Conservation (phyloP, 2,888 invertebrate genomes). For the Trachelus troglodyta region DNA sequence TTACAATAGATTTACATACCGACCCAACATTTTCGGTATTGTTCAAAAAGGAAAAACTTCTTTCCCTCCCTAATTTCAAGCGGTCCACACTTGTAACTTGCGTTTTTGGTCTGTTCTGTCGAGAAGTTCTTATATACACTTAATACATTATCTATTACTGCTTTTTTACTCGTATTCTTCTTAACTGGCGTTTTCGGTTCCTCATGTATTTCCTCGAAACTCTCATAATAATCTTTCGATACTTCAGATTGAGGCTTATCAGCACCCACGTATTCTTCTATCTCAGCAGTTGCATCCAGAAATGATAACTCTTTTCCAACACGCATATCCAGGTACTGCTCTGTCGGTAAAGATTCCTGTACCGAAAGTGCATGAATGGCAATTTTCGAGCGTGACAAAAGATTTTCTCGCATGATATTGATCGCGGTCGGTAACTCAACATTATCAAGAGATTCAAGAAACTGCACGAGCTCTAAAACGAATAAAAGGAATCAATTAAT, state of each 20-base stretch:
- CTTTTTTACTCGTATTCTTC: slow-evolving; percentile 3
- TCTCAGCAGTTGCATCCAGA: slow-evolving; percentile 21
- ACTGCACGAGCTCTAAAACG: background rate
- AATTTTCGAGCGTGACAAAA: slow-evolving; percentile 45
- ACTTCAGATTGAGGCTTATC: slow-evolving; percentile 24
- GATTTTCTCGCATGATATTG: slow-evolving; percentile 35
- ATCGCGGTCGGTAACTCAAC: background rate
- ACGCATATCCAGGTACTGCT: slow-evolving; percentile 60
- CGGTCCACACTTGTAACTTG: slow-evolving; percentile 49
- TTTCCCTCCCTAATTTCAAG: slow-evolving; percentile 40
- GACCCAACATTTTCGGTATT: slow-evolving; percentile 49
- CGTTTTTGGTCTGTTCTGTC: slow-evolving; percentile 39
- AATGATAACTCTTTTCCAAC: slow-evolving; percentile 42
- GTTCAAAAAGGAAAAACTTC: slow-evolving; percentile 48
- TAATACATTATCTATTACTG: slow-evolving; percentile 20
- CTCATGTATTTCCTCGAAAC: slow-evolving; percentile 36
- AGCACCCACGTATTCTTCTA: slow-evolving; percentile 40
- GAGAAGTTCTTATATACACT: slow-evolving; percentile 47
- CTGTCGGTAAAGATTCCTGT: slow-evolving; percentile 41
- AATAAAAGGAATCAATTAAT: background rate
- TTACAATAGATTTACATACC: slow-evolving; percentile 35
- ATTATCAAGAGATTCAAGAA: background rate
- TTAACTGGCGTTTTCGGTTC: background rate
- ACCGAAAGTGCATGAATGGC: slow-evolving; percentile 26
- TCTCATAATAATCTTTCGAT: slow-evolving; percentile 45